Conservation (phyloP, 2,797 vertebrate species). For the Staurois parvus region DNA sequence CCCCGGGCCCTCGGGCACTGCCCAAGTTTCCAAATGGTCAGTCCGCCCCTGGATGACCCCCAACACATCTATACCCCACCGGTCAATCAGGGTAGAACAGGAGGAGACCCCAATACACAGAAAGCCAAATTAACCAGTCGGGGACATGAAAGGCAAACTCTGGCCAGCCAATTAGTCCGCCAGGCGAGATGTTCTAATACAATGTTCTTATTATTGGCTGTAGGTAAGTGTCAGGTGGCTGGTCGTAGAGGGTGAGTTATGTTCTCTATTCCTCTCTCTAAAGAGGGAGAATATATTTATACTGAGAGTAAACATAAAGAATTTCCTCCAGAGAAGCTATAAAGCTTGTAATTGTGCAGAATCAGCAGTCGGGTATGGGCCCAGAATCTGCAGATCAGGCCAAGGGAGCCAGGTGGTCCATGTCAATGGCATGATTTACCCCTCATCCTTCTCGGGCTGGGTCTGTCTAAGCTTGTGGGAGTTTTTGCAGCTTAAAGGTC, state of each 20-base stretch:
- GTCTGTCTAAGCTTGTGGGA: conserved; percentile 75
- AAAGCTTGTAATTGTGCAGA: conserved; percentile 67
- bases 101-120: no score
- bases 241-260: not conserved
- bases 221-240: conserved; percentile 1
- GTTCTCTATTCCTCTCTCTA: not conserved
- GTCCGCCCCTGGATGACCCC: no score
- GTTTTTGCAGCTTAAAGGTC: conserved; percentile 73
- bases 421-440: conserved; percentile 69
- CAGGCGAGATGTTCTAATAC: no score
- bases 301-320: conserved; percentile 67
- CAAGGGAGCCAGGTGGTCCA: not conserved
- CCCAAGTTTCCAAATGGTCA: no score
- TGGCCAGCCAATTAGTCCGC: no score
- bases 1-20: no score
- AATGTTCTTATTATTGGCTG: no score
- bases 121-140: no score
- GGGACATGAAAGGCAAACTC: no score
- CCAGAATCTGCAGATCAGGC: not conserved
- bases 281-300: conserved; percentile 31
- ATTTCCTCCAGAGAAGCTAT: conserved; percentile 67
- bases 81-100: no score
- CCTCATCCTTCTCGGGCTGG: conserved; percentile 70
- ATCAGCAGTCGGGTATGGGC: conserved; percentile 72
- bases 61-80: no score